These are phyloP conservation scores for Phylloscopus collybita DNA, from an alignment of 2,797 vertebrate genomes.

Conservation along the genomic window DNA sequence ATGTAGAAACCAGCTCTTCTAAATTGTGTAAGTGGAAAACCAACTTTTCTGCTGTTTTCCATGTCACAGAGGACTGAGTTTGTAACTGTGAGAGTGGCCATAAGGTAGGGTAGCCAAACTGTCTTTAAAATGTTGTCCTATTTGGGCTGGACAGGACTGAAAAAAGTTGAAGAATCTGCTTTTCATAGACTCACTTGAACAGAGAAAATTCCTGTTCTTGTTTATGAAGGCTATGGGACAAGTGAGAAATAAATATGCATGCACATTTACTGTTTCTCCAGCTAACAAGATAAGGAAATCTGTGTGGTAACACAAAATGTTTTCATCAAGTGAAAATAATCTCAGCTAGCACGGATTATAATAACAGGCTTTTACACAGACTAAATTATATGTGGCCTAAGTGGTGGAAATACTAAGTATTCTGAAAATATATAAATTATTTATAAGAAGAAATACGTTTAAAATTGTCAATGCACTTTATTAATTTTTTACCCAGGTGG, in stretches of 20 bases:
- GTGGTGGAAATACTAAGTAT: background rate
- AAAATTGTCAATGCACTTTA: background rate
- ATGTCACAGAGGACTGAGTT: background rate
- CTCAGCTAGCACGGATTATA: background rate
- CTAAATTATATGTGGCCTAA: background rate
- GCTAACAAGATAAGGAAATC: constrained; percentile 7
- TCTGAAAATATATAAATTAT: background rate
- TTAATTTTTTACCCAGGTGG: background rate
- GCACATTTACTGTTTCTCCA: background rate
- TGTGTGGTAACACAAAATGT: constrained; percentile 14
- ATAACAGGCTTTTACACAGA: background rate
- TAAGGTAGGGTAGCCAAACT: background rate
- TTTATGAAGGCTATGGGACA: background rate
- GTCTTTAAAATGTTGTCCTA: background rate
- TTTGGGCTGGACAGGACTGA: background rate
- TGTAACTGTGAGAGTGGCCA: background rate
- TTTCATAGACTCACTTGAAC: background rate
- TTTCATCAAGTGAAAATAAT: constrained; percentile 10
- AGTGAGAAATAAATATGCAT: background rate
- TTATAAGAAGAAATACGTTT: background rate
- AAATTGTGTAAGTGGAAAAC: background rate
- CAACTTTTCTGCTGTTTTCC: background rate
- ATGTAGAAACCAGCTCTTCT: background rate
- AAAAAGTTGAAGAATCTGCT: background rate
- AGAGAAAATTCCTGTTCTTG: background rate